Conservation (phyloP, 2,797 vertebrate species). For the Mormyrops attenuatus region DNA sequence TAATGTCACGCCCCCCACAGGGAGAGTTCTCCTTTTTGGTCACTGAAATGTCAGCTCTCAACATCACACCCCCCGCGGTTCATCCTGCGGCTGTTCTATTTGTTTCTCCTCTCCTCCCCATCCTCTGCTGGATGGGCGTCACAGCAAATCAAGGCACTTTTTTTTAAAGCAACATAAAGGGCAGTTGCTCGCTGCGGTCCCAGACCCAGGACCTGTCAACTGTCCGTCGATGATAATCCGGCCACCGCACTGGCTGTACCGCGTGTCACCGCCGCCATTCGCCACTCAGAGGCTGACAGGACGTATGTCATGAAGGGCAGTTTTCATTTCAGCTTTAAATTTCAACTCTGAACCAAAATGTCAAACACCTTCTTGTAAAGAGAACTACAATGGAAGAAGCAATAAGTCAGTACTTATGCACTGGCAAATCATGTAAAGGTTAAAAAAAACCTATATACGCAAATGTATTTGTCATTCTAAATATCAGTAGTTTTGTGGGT, state of each 20-base stretch:
- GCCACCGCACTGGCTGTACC: background rate
- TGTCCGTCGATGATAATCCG: background rate
- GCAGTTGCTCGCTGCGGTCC: background rate
- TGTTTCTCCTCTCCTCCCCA: background rate
- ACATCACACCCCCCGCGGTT: background rate
- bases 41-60: background rate
- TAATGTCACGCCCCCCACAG: background rate
- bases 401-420: conserved; percentile 25
- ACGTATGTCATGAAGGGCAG: background rate
- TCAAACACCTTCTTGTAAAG: background rate
- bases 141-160: background rate
- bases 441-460: background rate
- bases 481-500: conserved; percentile 8
- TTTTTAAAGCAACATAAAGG: background rate
- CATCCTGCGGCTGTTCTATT: background rate
- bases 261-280: background rate
- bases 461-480: conserved; percentile 16
- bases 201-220: background rate
- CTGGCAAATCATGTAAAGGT: background rate
- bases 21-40: background rate
- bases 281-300: background rate
- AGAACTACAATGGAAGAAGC: background rate
- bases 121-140: background rate
- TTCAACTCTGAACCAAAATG: conserved; percentile 22
- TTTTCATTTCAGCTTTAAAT: conserved; percentile 19